These are phyloP conservation scores for Synanceia verrucosa DNA, from an alignment of 2,797 vertebrate genomes.

Conservation along the genomic window DNA sequence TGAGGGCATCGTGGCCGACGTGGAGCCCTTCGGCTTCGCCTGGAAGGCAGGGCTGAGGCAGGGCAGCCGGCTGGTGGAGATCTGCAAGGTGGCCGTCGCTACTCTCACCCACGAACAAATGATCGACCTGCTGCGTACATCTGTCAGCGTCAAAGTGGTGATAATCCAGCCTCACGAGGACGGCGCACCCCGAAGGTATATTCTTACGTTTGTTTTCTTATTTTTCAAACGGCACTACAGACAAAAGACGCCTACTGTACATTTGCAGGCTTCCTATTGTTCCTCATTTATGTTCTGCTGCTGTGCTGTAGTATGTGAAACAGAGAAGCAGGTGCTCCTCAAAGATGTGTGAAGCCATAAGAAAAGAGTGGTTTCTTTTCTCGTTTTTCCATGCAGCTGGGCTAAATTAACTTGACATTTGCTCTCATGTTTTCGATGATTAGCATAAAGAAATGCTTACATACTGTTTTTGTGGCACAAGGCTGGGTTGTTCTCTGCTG, in stretches of 20 bases:
- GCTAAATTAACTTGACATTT: conserved; percentile 64
- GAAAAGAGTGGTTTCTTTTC: conserved; percentile 6
- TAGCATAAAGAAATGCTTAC: conserved; percentile 70
- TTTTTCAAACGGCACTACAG: neutral
- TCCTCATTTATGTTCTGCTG: neutral
- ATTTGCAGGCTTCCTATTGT: neutral
- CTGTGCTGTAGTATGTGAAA: neutral
- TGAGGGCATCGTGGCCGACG: conserved; percentile 96
- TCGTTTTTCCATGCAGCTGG: conserved; percentile 29
- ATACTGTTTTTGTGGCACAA: conserved; percentile 38
- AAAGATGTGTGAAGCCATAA: conserved; percentile 17
- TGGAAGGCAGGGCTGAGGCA: conserved; percentile 97
- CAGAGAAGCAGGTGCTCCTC: conserved; percentile 33
- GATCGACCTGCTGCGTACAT: conserved; percentile 96
- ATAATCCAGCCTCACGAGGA: conserved; percentile 97
- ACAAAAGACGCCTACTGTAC: neutral
- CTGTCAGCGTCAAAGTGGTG: conserved; percentile 93
- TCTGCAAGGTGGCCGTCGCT: conserved; percentile 96
- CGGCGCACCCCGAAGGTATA: conserved; percentile 92
- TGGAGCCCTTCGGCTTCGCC: conserved; percentile 96
- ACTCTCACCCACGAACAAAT: conserved; percentile 98
- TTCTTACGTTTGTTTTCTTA: neutral
- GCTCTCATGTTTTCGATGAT: conserved; percentile 51
- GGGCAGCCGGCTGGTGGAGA: conserved; percentile 97
- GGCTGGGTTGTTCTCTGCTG: conserved; percentile 35